phyloP scores from a whole-genome alignment of 1,140 invertebrate species.

The Papilio aristodemus region DNA sequence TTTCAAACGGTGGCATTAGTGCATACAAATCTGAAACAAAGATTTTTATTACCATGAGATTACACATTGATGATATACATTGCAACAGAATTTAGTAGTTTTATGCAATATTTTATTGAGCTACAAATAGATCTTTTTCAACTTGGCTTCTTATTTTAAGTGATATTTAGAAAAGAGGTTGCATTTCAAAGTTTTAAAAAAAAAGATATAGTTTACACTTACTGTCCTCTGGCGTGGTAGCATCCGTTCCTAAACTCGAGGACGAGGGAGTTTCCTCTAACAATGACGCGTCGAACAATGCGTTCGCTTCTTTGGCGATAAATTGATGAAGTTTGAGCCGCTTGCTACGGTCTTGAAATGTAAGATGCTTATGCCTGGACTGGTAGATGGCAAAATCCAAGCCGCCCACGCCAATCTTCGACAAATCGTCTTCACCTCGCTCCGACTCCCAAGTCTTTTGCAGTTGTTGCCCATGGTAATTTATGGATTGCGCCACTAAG shows the following conservation, averaged over 20 bases:
- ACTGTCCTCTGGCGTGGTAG: constrained; percentile 76
- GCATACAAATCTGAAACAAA: constrained; percentile 87
- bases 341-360: constrained; percentile 90
- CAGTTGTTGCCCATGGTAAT: constrained; percentile 91
- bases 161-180: too few relatives aligned
- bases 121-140: too few relatives aligned
- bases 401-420: constrained; percentile 84
- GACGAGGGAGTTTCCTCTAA: constrained; percentile 79
- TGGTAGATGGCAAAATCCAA: constrained; percentile 88
- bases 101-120: too few relatives aligned
- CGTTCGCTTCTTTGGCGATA: constrained; percentile 88
- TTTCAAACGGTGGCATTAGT: constrained; percentile 92
- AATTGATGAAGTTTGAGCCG: constrained; percentile 91
- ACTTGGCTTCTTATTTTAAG: too few relatives aligned
- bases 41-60: constrained; percentile 24
- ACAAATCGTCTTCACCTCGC: constrained; percentile 86
- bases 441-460: constrained; percentile 92
- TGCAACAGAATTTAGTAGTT: too few relatives aligned
- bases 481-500: constrained; percentile 86
- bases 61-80: neutral
- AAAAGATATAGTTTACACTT: constrained; percentile 43
- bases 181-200: neutral
- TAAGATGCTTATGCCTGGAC: constrained; percentile 86
- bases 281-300: constrained; percentile 83
- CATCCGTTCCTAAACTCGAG: constrained; percentile 67